Evolutionary conservation across 2,797 vertebrate genomes (phyloP), one percentile per base, ranked within the genome.

Genomic region (Mallotus villosus): DNA sequence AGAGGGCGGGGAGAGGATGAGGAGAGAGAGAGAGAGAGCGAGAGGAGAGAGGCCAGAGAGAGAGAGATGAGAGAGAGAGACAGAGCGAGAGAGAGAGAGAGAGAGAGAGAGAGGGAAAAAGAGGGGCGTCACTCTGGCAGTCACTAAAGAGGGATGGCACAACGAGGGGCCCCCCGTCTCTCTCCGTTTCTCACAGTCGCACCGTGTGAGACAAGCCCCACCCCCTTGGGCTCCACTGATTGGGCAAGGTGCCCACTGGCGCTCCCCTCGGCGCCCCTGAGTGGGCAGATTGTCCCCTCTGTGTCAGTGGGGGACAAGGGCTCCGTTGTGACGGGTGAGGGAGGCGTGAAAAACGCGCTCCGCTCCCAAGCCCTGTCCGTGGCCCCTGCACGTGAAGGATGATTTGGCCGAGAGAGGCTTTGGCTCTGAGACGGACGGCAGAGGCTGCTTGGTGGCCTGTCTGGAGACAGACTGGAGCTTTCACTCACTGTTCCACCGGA

Each of bases 311-410:
- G 72, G 85, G 85, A 92, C 89, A 91, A 91, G 87, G 88, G 82
- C 69, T 89, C 87, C 86, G 86, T 90, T 91, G 88, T 92, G 85
- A 84, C 80, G 84, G 72, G 80, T 86, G 86, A 90, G 83, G 83
- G 84, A 88, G 87, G 86, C 86, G 74, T 92, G 84, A 90, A 92
- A 90, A 90, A 90, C 85, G 80, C 80, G 83, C 76, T 72, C 74
- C 65, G 88, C 84, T 90, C 86, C 82, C 84, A 87, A 87, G 87
- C 87, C 87, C 87, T 19, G 24, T 83, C 84, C 41, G n/a, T 82
- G 86, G 85, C 85, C 87, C 83, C 88, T 71, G 80, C 25, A 72
- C 81, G 9, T 22, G n/a, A 19, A 21, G 34, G 34, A 41, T 19
- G 74, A 68, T 81, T 83, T 84, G 81, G 77, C 74, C 72, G 12